Evolutionary conservation across 2,113 vertebrate species (phyloP).

Genomic region (Phaethornis superciliosus): DNA sequence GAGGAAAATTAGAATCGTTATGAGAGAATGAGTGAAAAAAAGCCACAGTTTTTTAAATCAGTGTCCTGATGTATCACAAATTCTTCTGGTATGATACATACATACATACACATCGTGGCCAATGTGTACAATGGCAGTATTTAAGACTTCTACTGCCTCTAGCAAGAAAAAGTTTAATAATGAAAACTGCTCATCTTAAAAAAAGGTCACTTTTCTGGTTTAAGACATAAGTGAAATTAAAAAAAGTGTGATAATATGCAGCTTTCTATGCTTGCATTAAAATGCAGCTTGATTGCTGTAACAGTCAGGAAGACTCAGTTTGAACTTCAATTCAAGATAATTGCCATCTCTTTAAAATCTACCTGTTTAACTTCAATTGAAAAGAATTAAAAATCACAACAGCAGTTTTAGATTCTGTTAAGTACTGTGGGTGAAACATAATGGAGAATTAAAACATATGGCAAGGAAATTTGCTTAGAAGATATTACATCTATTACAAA

Average conservation of each 20-base stretch:
- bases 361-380: constrained; percentile 42
- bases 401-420: constrained; percentile 39
- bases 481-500: constrained; percentile 37
- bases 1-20: not conserved
- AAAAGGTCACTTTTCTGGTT: not conserved
- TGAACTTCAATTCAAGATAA: constrained; percentile 57
- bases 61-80: not conserved
- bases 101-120: not conserved
- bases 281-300: constrained; percentile 40
- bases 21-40: not conserved
- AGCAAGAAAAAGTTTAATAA: not conserved
- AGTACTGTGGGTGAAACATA: constrained; percentile 27
- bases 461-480: constrained; percentile 43
- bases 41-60: not conserved
- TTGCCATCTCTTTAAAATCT: constrained; percentile 40
- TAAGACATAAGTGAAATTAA: not conserved
- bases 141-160: not conserved
- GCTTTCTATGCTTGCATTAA: constrained; percentile 37
- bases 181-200: not conserved
- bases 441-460: constrained; percentile 35
- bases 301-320: constrained; percentile 41
- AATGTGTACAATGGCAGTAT: not conserved
- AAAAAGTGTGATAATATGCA: not conserved
- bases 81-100: not conserved
- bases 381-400: constrained; percentile 61